Evolutionary conservation across 2,797 vertebrate genomes (phyloP).

Genomic region (Phoebastria nigripes): DNA sequence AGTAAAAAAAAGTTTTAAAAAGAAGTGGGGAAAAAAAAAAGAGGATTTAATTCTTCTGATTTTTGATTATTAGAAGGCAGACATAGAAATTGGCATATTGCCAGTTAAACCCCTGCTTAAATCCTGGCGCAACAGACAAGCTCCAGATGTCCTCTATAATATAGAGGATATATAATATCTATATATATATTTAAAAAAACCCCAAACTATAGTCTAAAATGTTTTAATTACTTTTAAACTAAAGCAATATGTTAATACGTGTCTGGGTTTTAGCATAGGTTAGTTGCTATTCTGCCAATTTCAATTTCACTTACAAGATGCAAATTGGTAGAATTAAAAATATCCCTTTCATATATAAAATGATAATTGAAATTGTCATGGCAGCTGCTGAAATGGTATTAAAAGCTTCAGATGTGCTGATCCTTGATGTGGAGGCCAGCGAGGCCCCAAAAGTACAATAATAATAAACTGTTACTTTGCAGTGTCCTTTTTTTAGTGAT

Average conservation of each 20-base stretch:
- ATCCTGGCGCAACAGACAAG: not conserved
- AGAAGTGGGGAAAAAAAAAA: not conserved
- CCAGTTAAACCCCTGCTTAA: not conserved
- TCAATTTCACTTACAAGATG: conserved; percentile 36
- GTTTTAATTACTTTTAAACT: conserved; percentile 36
- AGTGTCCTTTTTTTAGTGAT: not conserved
- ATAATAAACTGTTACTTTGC: not conserved
- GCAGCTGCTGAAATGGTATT: conserved; percentile 45
- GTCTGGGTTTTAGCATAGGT: conserved; percentile 27
- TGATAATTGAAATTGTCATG: conserved; percentile 46
- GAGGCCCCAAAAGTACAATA: not conserved
- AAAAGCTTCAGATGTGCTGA: conserved; percentile 43
- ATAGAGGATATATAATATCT: no score
- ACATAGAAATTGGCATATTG: not conserved
- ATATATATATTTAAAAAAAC: not conserved
- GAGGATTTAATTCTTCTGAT: not conserved
- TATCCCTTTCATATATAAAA: conserved; percentile 44
- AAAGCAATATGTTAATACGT: conserved; percentile 20
- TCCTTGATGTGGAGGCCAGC: conserved; percentile 10
- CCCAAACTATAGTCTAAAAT: not conserved
- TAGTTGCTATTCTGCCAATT: conserved; percentile 47
- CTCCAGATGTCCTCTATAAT: not conserved
- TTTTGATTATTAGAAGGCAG: conserved; percentile 14
- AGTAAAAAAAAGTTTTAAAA: not conserved
- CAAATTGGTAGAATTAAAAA: conserved; percentile 59